A percentile compares a stretch with the other conserved stretches of the same genome.
Evolutionary conservation across 2,797 vertebrate genomes (phyloP).

Genomic region (Tenualosa ilisha): DNA sequence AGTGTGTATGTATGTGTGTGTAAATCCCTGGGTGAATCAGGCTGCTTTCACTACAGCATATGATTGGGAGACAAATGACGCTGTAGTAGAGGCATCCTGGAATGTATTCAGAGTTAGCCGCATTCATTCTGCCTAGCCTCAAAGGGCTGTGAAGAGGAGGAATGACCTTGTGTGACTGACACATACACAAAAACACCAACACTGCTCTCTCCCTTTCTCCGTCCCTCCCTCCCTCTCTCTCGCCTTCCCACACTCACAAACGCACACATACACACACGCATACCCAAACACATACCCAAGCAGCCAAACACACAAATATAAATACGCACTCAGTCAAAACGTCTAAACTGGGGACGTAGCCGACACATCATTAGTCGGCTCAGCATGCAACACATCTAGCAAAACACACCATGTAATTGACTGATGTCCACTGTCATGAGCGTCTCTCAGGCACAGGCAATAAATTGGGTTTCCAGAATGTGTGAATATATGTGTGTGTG

Average conservation of each 20-base stretch:
- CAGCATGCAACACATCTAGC: background rate
- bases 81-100: background rate
- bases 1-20: background rate
- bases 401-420: slow-evolving; percentile 23
- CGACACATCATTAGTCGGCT: slow-evolving; percentile 14
- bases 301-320: background rate
- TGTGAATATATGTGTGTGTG: too few species aligned
- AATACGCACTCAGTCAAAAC: background rate
- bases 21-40: background rate
- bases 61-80: background rate
- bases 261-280: background rate
- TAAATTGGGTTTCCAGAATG: background rate
- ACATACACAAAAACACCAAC: background rate
- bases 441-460: background rate
- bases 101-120: background rate
- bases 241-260: background rate
- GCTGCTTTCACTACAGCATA: background rate
- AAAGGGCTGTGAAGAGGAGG: slow-evolving; percentile 10
- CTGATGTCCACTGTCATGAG: slow-evolving; percentile 7
- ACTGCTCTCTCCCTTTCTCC: background rate
- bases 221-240: background rate
- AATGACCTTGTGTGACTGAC: background rate
- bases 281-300: background rate
- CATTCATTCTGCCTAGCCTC: slow-evolving; percentile 4
- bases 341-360: background rate